phyloP scores from a whole-genome alignment of 1,140 invertebrate species.

The Papilio glaucus region DNA sequence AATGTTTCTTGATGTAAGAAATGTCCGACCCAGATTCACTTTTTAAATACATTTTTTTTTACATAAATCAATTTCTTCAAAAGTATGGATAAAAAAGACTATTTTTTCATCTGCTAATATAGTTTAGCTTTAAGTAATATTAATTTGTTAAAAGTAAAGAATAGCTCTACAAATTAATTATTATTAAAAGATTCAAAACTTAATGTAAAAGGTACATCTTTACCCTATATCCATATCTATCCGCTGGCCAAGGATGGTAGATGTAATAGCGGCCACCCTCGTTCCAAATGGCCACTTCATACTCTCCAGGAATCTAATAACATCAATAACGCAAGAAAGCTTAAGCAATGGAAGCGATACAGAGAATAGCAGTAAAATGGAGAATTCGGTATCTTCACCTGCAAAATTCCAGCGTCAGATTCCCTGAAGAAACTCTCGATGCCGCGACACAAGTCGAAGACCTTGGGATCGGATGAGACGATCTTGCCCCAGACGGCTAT shows the following conservation, averaged over 20 bases:
- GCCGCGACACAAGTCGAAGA: conserved; percentile 67
- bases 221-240: conserved; percentile 67
- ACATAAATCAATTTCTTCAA: no score
- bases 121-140: no score
- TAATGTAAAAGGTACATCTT: no score
- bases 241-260: conserved; percentile 76
- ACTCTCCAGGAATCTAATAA: conserved; percentile 67
- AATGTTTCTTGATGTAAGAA: no score
- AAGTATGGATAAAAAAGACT: no score
- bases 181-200: no score
- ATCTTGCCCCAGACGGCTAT: conserved; percentile 76
- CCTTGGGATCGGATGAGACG: conserved; percentile 59
- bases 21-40: no score
- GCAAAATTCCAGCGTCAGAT: conserved; percentile 66
- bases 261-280: conserved; percentile 73
- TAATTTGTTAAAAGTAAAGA: no score
- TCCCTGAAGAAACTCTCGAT: conserved; percentile 72
- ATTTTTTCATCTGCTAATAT: no score
- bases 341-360: conserved; percentile 24
- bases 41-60: no score
- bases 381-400: conserved; percentile 49
- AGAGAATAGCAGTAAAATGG: background rate
- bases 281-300: conserved; percentile 71
- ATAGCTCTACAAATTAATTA: no score
- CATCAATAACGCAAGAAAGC: no score